A percentile compares a stretch with the other conserved stretches of the same genome.
Conservation (phyloP, 2,888 invertebrate genomes). For the Peribatodes rhomboidaria region DNA sequence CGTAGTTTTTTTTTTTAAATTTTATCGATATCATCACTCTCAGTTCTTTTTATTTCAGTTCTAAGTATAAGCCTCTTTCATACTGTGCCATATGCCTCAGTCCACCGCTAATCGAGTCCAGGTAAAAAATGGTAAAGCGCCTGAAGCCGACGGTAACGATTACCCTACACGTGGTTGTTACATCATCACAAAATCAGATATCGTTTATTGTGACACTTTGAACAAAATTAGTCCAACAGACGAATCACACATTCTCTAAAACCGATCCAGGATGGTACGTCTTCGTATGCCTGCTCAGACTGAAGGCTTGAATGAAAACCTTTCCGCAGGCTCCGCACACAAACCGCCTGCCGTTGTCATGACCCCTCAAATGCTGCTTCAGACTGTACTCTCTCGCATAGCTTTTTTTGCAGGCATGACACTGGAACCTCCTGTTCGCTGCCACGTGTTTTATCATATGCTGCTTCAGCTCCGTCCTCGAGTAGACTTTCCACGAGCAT, state of each 20-base stretch:
- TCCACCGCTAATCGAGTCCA: too few relatives aligned
- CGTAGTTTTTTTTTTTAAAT: too few relatives aligned
- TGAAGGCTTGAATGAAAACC: conserved; percentile 76
- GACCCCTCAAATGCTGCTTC: conserved; percentile 78
- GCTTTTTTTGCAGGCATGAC: conserved; percentile 80
- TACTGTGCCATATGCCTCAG: too few relatives aligned
- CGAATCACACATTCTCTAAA: conserved; percentile 2
- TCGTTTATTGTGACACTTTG: too few relatives aligned
- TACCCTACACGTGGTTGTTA: too few relatives aligned
- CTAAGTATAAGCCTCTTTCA: too few relatives aligned
- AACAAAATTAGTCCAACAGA: too few relatives aligned
- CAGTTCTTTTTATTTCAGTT: too few relatives aligned
- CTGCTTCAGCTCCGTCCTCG: conserved; percentile 82
- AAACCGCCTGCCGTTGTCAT: conserved; percentile 75
- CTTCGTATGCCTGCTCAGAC: conserved; percentile 74
- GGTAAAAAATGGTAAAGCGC: too few relatives aligned
- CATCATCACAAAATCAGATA: too few relatives aligned
- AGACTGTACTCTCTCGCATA: conserved; percentile 80
- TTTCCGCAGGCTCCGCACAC: conserved; percentile 72
- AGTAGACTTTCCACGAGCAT: conserved; percentile 85
- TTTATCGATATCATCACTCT: too few relatives aligned
- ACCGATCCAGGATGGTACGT: conserved; percentile 67
- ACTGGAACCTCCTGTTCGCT: conserved; percentile 77
- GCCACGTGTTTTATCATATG: conserved; percentile 85
- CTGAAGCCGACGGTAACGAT: too few relatives aligned